phyloP scores from a whole-genome alignment of 1,140 invertebrate genomes.

The Linepithema humile region DNA sequence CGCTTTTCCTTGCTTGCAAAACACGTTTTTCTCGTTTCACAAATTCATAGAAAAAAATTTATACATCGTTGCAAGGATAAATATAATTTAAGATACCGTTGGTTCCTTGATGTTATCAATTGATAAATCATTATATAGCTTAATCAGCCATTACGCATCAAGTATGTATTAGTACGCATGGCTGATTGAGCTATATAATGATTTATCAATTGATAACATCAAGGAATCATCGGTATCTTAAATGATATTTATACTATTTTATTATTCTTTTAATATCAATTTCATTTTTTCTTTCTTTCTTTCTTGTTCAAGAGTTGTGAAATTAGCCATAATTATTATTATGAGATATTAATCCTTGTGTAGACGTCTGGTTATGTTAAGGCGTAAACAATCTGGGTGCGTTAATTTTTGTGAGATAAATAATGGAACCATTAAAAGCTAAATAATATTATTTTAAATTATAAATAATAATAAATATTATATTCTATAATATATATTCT shows the following conservation, averaged over 20 bases:
- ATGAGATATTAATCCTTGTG: background rate
- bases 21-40: background rate
- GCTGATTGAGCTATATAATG: background rate
- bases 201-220: background rate
- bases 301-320: no score
- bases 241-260: background rate
- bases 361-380: no score
- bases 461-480: background rate
- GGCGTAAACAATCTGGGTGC: background rate
- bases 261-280: no score
- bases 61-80: background rate
- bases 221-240: background rate
- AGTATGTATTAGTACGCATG: no score
- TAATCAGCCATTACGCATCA: no score
- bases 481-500: no score
- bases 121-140: background rate
- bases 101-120: background rate
- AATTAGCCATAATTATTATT: no score
- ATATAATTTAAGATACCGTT: background rate
- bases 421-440: no score
- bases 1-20: background rate
- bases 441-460: no score
- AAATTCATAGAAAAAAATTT: background rate
- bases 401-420: background rate
- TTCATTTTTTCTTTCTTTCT: background rate